Base-by-base conservation (phyloP, 2,797 vertebrate species). In the Lepilemur septentrionalis region DNA sequence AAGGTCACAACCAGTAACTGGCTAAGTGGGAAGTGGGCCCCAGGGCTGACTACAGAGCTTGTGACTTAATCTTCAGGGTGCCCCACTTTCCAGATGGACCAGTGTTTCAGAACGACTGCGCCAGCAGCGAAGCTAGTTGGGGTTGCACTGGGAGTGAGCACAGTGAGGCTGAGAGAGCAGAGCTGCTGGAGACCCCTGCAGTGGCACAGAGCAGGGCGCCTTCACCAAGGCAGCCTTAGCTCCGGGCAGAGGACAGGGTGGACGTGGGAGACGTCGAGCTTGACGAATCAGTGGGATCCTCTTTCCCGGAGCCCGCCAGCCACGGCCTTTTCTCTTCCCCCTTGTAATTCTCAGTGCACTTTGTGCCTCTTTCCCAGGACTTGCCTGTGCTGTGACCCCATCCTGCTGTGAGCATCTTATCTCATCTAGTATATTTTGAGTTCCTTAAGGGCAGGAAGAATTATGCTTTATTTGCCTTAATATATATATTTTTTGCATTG, bases 381-480 rank as follows among this genome's bases (percentile, higher is more conserved):
- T 70, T 65, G 6, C 43, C 89, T 80, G 28, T 23, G 32, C 65
- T 20, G 15, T 84, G 55, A 28, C 35, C 69, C 46, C 0, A 10
- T 28, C 65, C 32, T 94, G 86, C 86, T 89, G 28, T 13, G 41
- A 67, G 22, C 20, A 12, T 43, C 35, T 85, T 70, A 86, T 30
- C 17, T 8, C 59, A 55, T 48, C 48, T 55, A 43, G 41, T 48
- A 2, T 69, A 84, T 78, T 78, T 83, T 61, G 46, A 84, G 63
- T 94, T 93, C 48, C 78, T 93, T 73, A 73, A 95, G 89, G 87
- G 65, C 61, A 82, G 48, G 87, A 89, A 52, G 89, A 93, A 87
- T 95, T 85, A 90, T 35, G 78, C n/a, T 91, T 88, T 96, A 80
- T 94, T 92, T 93, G 55, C n/a, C 75, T 89, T 81, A 8, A 84